Conservation (phyloP, 2,797 vertebrate genomes). For the Diglossa cyanea region DNA sequence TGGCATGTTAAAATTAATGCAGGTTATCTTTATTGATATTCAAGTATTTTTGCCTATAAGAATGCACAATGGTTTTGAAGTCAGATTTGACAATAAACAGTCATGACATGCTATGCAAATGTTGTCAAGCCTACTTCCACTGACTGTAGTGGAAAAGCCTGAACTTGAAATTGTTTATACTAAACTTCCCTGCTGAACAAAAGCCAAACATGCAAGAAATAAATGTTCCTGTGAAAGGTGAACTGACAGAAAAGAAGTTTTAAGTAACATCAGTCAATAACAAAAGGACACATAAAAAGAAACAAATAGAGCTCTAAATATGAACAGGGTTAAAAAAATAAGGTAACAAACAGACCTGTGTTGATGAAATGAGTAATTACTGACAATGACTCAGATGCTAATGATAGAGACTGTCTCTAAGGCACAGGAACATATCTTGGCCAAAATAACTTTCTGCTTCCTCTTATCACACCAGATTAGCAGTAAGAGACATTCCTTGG, state of each 20-base stretch:
- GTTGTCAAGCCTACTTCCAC: neutral
- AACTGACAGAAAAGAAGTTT: neutral
- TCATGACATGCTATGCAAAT: neutral
- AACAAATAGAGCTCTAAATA: neutral
- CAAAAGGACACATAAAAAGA: neutral
- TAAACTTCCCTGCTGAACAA: neutral
- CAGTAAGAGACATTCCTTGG: neutral
- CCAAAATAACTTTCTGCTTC: neutral
- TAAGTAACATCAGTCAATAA: neutral
- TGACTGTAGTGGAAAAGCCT: neutral
- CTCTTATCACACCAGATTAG: neutral
- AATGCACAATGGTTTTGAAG: neutral
- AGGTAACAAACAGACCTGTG: neutral
- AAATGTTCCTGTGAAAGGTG: neutral
- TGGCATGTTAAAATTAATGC: neutral
- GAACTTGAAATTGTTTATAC: neutral
- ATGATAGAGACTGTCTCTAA: neutral
- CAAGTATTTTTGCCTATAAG: neutral
- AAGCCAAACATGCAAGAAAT: neutral
- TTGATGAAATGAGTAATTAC: neutral
- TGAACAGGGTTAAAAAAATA: neutral
- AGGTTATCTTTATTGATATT: neutral
- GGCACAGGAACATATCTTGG: neutral
- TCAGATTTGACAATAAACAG: neutral
- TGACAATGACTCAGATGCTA: neutral